These are phyloP conservation scores for Aphodius sticticus DNA, from an alignment of 2,888 invertebrate species.

Conservation along the genomic window DNA sequence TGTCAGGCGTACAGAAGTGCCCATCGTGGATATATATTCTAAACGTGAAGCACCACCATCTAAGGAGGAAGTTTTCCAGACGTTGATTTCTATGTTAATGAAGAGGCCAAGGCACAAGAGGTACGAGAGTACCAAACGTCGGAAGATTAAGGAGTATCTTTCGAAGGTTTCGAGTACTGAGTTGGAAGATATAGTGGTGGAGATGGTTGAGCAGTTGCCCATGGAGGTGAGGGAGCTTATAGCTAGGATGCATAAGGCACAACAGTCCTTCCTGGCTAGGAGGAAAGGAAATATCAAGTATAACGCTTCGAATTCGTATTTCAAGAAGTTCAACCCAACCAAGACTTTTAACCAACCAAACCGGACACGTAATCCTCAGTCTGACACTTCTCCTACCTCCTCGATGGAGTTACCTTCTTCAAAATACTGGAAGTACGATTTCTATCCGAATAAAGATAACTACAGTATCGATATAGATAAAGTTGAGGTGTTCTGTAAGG, in stretches of 20 bases:
- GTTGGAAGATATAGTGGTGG: constrained; percentile 13
- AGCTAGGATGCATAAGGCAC: background rate
- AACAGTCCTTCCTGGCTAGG: background rate
- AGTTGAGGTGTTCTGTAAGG: constrained; percentile 16
- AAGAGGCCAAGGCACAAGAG: background rate
- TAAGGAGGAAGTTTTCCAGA: constrained; percentile 13
- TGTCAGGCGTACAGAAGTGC: background rate
- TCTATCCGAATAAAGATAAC: background rate
- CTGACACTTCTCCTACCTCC: background rate
- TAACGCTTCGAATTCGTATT: constrained; percentile 15
- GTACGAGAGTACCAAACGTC: background rate
- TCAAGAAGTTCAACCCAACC: background rate
- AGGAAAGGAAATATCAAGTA: background rate
- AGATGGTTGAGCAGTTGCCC: constrained; percentile 10
- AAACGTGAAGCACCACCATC: background rate
- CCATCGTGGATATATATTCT: background rate
- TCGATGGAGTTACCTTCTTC: background rate
- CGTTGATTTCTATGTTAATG: constrained; percentile 17
- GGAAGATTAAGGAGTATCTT: constrained; percentile 9
- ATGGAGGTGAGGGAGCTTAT: background rate
- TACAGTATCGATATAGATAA: constrained; percentile 10
- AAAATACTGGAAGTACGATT: background rate
- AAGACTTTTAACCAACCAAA: background rate
- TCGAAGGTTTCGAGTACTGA: constrained; percentile 14
- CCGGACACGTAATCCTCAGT: background rate